A percentile compares a stretch with the other conserved stretches of the same genome.
These are phyloP conservation scores for Muntiacus reevesi DNA, from an alignment of 2,113 vertebrate species.

Conservation along the genomic window DNA sequence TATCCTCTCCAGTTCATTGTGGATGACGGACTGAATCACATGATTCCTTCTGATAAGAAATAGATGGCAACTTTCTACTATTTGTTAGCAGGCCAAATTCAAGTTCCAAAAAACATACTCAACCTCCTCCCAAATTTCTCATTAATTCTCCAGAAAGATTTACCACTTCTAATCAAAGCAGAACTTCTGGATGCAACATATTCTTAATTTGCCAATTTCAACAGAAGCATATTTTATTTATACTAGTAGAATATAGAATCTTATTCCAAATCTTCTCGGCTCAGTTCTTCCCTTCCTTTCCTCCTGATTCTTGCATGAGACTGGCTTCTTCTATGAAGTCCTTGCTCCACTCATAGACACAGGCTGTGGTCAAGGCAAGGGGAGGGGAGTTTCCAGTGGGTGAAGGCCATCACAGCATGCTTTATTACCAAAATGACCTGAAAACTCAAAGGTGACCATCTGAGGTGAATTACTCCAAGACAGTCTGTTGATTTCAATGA, in stretches of 20 bases:
- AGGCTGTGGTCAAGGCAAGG: too few relatives aligned
- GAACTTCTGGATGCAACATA: background rate
- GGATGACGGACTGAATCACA: background rate
- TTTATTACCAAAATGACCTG: background rate
- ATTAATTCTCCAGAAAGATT: background rate
- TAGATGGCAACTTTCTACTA: background rate
- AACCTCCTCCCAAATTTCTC: slow-evolving; percentile 3
- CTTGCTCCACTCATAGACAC: background rate
- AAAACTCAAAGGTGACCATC: background rate
- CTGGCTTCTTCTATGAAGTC: background rate
- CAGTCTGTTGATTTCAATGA: background rate
- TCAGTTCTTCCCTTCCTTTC: background rate
- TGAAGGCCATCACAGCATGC: background rate
- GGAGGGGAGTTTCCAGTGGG: accelerated
- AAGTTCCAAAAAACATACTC: background rate
- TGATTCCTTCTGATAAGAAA: slow-evolving; percentile 13
- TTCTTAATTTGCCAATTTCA: background rate
- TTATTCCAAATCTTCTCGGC: background rate
- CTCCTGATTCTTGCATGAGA: background rate
- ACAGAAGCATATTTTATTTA: background rate
- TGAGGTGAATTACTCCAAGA: background rate
- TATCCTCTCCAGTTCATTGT: background rate
- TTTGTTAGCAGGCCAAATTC: slow-evolving; percentile 1
- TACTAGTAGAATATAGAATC: background rate
- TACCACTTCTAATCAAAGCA: background rate